phyloP scores from a whole-genome alignment of 2,888 invertebrate species.

The Globia sparganii region DNA sequence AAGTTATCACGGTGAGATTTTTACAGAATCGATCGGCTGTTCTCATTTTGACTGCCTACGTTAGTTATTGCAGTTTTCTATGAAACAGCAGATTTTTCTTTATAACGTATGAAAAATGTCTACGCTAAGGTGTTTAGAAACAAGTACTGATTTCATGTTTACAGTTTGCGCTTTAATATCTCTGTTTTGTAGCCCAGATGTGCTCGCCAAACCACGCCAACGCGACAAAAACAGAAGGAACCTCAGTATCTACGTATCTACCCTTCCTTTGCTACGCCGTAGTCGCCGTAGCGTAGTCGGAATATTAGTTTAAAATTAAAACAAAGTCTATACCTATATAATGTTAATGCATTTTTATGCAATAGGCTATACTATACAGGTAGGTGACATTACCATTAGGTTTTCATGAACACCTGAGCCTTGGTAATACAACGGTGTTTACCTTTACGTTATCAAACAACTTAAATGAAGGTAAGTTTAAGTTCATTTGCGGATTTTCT shows the following conservation, averaged over 20 bases:
- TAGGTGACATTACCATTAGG: neutral
- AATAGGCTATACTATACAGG: neutral
- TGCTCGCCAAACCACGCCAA: neutral
- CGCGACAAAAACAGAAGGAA: neutral
- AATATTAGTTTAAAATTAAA: neutral
- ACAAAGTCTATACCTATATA: too few species aligned
- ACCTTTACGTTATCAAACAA: neutral
- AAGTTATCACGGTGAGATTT: too few species aligned
- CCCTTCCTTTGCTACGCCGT: neutral
- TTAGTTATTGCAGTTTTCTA: too few species aligned
- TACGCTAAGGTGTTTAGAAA: neutral
- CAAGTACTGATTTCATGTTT: neutral
- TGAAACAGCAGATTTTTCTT: too few species aligned
- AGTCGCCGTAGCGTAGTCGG: neutral
- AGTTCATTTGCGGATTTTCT: neutral
- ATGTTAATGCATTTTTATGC: neutral
- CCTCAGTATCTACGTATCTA: neutral
- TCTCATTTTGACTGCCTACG: too few species aligned
- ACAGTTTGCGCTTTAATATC: too few species aligned
- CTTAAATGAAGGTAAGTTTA: neutral
- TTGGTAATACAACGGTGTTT: slow-evolving; percentile 3
- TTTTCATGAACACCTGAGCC: neutral
- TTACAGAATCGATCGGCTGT: too few species aligned
- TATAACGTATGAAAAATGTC: neutral
- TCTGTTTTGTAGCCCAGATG: too few species aligned